Base-by-base conservation (phyloP, 2,113 vertebrate species). In the Chloropsis hardwickii region DNA sequence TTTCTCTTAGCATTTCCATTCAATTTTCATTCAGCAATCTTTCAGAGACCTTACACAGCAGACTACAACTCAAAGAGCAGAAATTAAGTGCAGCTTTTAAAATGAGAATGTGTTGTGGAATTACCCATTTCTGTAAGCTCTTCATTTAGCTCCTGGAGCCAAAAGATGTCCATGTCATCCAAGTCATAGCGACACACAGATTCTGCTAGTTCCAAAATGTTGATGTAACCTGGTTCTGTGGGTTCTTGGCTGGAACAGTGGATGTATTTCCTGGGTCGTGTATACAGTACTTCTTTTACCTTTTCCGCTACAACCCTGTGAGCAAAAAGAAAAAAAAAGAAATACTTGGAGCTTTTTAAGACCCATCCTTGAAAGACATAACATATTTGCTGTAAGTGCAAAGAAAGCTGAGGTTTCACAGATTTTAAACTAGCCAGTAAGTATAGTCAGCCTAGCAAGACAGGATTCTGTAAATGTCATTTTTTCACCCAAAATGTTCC, bases 131-230 rank as follows among this genome's bases (percentile, higher is more conserved):
- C 97, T 39, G 95, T 88, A 28, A 99, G 99, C 86, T 99, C 98
- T 40, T 94, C 96, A 97, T 99, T 99, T 90, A 99, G 98, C 27
- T 98, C 87, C 51, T 98, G 98, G 60, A 99, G 98, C 99, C 99
- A 99, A 94, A 98, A 98, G 35, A 99, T 98, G 94, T 99, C 99
- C 98, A 98, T 98, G 83, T 99, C 99, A 69, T 99, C 99, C 97
- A 99, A 98, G 86, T 99, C 99, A 82, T 99, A 99, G 90, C 99
- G 99, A 95, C 99, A 99, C 98, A 99, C 97, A 93, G 98, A 98
- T 96, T 99, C 99, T 4, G 99, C 99, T 95, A 99, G 77, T 95
- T 99, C 99, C 60, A 98, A 97, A 92, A 99, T 99, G 97, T 99
- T 99, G 65, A 99, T 97, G 29, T 98, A 99, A 33, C 99, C 99